Evolutionary conservation across 2,797 vertebrate genomes (phyloP).

Genomic region (Micromesistius poutassou): DNA sequence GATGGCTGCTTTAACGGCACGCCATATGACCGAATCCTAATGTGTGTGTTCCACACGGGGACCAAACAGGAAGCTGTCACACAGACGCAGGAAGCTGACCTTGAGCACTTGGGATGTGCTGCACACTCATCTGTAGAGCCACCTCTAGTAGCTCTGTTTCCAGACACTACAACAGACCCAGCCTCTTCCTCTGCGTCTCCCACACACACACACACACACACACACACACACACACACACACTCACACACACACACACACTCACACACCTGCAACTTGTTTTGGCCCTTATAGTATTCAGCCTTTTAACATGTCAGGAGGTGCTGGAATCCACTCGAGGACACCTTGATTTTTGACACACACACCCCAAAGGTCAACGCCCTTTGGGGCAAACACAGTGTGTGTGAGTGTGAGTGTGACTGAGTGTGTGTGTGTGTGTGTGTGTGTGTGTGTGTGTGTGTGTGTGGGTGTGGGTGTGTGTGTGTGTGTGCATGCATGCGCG

Average conservation of each 20-base stretch:
- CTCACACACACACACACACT: slow-evolving; percentile 9
- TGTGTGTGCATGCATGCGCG: not conserved
- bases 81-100: slow-evolving; percentile 51
- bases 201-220: not conserved
- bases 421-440: not conserved
- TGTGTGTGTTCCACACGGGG: slow-evolving; percentile 33
- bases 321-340: not conserved
- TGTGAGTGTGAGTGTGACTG: not conserved
- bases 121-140: slow-evolving; percentile 45
- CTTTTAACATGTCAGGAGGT: not conserved
- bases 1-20: slow-evolving; percentile 54
- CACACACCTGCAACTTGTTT: not conserved
- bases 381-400: not conserved
- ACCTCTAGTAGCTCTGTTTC: slow-evolving; percentile 9
- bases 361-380: too few relatives aligned
- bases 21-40: slow-evolving; percentile 32
- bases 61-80: slow-evolving; percentile 63
- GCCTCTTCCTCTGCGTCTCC: not conserved
- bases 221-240: slow-evolving; percentile 10
- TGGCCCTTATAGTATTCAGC: not conserved
- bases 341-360: not conserved
- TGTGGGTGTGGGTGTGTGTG: not conserved
- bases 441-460: not conserved
- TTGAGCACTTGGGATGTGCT: slow-evolving; percentile 26
- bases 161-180: not conserved